A percentile compares a stretch with the other conserved stretches of the same genome.
Conservation (phyloP, 2,888 invertebrate genomes). For the Falcaria lacertinaria region DNA sequence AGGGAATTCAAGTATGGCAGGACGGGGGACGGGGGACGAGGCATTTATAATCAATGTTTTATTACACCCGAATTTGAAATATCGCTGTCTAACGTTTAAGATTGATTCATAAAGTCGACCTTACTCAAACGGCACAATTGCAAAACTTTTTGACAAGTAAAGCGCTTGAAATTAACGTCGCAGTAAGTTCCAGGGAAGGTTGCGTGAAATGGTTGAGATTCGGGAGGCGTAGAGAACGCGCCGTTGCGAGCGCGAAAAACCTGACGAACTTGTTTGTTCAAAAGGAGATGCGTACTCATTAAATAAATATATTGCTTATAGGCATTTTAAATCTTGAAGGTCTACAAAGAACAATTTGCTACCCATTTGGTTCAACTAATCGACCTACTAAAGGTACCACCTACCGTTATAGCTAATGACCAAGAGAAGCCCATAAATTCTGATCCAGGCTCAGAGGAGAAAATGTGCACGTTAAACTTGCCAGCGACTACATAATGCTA, state of each 20-base stretch:
- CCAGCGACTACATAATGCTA: slow-evolving; percentile 31
- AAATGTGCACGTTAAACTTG: slow-evolving; percentile 22
- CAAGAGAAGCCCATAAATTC: slow-evolving; percentile 27
- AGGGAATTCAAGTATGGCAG: slow-evolving; percentile 23
- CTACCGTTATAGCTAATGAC: slow-evolving; percentile 31
- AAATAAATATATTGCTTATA: no score
- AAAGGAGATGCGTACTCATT: not conserved
- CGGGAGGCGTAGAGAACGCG: slow-evolving; percentile 8
- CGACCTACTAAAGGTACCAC: slow-evolving; percentile 21
- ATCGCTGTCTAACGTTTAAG: slow-evolving; percentile 36
- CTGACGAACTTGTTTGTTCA: slow-evolving; percentile 1
- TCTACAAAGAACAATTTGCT: not conserved
- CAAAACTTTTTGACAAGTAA: slow-evolving; percentile 61
- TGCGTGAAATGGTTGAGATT: slow-evolving; percentile 25
- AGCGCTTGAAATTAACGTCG: slow-evolving; percentile 50
- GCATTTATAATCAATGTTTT: slow-evolving; percentile 47
- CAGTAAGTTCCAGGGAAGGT: slow-evolving; percentile 32
- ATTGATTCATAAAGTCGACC: slow-evolving; percentile 52
- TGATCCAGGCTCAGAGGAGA: slow-evolving; percentile 19
- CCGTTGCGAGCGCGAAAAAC: slow-evolving; percentile 12
- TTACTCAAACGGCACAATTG: slow-evolving; percentile 49
- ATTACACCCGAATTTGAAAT: slow-evolving; percentile 46
- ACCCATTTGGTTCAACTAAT: not conserved
- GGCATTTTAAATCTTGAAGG: no score
- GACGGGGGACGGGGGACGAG: slow-evolving; percentile 20